A percentile compares a stretch with the other conserved stretches of the same genome.
Conservation (phyloP, 2,888 invertebrate genomes). For the Nymphalis urticae region DNA sequence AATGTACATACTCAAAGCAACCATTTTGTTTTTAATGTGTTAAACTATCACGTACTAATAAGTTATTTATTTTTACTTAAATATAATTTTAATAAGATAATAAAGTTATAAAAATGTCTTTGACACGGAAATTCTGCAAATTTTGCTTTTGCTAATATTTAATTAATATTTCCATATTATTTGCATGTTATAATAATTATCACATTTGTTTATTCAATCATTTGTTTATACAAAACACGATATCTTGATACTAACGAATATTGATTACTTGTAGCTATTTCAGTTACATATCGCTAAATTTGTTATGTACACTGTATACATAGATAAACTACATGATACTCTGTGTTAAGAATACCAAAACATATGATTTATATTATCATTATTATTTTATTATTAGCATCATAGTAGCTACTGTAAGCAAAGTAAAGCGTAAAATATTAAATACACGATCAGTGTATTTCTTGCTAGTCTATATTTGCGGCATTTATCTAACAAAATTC, state of each 20-base stretch:
- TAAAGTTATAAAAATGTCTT: slow-evolving; percentile 15
- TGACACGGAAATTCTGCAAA: slow-evolving; percentile 20
- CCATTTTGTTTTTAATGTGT: no score
- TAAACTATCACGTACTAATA: not conserved
- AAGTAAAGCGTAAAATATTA: slow-evolving; percentile 10
- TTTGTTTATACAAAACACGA: not conserved
- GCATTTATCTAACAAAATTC: slow-evolving; percentile 72
- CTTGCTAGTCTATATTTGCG: slow-evolving; percentile 54
- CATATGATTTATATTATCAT: no score
- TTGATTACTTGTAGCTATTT: not conserved
- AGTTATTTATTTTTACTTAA: slow-evolving; percentile 7
- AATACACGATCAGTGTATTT: slow-evolving; percentile 17
- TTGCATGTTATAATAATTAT: slow-evolving; percentile 16
- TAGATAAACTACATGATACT: no score
- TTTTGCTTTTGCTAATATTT: slow-evolving; percentile 4
- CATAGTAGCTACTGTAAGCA: not conserved
- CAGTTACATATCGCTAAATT: not conserved
- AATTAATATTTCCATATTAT: not conserved
- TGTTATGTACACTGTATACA: not conserved
- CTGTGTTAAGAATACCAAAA: no score
- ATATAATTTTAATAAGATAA: slow-evolving; percentile 14
- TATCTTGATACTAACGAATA: slow-evolving; percentile 4
- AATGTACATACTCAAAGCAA: no score
- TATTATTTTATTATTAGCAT: no score
- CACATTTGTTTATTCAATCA: slow-evolving; percentile 14